Evolutionary conservation across 2,797 vertebrate genomes (phyloP), one percentile per base, ranked within the genome.

Genomic region (Poeciliopsis infans): DNA sequence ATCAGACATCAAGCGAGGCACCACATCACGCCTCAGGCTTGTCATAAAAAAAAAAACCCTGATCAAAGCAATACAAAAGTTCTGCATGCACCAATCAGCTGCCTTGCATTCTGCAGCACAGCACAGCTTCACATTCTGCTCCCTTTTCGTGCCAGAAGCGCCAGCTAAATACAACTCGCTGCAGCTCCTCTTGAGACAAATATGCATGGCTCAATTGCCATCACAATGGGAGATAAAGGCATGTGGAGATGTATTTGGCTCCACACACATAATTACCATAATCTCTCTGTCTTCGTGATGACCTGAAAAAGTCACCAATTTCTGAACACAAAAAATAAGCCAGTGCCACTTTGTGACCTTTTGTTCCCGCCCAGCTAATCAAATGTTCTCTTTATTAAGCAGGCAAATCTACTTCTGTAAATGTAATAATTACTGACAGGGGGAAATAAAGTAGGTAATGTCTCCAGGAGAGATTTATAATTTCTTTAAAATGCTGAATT

Each of bases 11-110:
- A 81, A 83, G 80, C 75, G 73, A 84, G 55, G 70, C 0, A 2
- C 59, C 78, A 77, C 75, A 75, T 85, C 79, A 75, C 51, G 64
- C 86, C 61, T 28, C 23, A 79, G 77, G 77, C 79, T 82, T 53
- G 59, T 74, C 20, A 75, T 53, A 53, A 23, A 53, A 53, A 85
- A 31, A 91, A 91, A 88, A 83, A 86, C 83, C 83, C 68, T 79
- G 88, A 93, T 92, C 87, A 86, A 89, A 82, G 85, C 82, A 91
- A 84, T 51, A 80, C 83, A 83, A 78, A 61, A 74, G 77, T 86
- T 72, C 75, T 79, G 70, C 91, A 86, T 78, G 87, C 57, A 2
- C 90, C 86, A 94, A 93, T 94, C 93, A 93, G 90, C 87, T 86
- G 89, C 86, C 85, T 57, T 88, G 91, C 83, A 83, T 89, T 90